Conservation (phyloP, 2,113 vertebrate genomes). For the Candoia aspera region DNA sequence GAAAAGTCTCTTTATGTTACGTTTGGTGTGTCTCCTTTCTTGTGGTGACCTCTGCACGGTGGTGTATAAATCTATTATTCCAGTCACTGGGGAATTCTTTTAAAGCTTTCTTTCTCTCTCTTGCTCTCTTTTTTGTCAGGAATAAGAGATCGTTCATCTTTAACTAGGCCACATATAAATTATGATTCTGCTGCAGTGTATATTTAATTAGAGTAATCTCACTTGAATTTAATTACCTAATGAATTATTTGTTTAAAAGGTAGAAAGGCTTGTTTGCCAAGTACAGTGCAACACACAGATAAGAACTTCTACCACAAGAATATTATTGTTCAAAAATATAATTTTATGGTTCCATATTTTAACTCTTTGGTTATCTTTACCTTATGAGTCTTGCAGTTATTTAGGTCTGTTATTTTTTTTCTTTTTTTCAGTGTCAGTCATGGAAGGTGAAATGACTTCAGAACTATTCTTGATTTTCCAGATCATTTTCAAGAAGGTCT, state of each 20-base stretch:
- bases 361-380: conserved; percentile 55
- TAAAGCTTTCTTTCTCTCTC: conserved; percentile 44
- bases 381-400: background rate
- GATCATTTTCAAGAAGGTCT: background rate
- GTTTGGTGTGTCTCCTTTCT: conserved; percentile 68
- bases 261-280: conserved; percentile 77
- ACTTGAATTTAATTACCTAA: conserved; percentile 85
- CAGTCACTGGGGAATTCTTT: conserved; percentile 66
- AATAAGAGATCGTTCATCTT: conserved; percentile 74
- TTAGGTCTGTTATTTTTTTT: background rate
- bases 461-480: background rate
- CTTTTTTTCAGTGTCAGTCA: background rate
- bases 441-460: background rate
- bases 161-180: conserved; percentile 80
- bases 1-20: conserved; percentile 57
- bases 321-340: conserved; percentile 48
- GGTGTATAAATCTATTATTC: conserved; percentile 71
- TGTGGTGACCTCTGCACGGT: conserved; percentile 69
- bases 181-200: conserved; percentile 80
- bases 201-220: conserved; percentile 85
- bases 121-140: conserved; percentile 32
- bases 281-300: conserved; percentile 73
- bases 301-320: conserved; percentile 72
- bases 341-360: conserved; percentile 50
- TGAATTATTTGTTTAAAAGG: conserved; percentile 86